phyloP scores from a whole-genome alignment of 2,888 invertebrate genomes.

The Cistogaster globosa region DNA sequence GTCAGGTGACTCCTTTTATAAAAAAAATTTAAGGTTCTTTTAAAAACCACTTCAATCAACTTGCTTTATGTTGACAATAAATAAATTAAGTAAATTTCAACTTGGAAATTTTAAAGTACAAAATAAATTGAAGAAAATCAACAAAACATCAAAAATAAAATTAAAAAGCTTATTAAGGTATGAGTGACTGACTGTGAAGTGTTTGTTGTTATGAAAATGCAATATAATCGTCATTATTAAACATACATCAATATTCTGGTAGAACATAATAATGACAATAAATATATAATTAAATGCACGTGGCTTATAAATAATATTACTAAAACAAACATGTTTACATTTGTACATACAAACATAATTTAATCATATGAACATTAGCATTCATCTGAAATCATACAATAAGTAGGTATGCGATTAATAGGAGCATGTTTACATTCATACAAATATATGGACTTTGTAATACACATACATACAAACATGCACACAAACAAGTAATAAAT shows the following conservation, averaged over 20 bases:
- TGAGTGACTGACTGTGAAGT: background rate
- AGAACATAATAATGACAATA: conserved; percentile 50
- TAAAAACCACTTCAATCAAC: no score
- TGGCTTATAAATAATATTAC: conserved; percentile 62
- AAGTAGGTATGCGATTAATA: conserved; percentile 1
- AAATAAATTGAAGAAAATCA: background rate
- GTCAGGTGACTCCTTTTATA: no score
- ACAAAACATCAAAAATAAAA: background rate
- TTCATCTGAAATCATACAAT: conserved; percentile 14
- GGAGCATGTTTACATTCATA: background rate
- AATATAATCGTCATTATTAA: conserved; percentile 51
- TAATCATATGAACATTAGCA: background rate
- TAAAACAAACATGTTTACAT: background rate
- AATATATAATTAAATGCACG: conserved; percentile 68
- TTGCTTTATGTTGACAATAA: no score
- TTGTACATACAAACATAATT: background rate
- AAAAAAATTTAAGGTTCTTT: no score
- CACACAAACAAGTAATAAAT: background rate
- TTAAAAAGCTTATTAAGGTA: background rate
- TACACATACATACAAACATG: background rate
- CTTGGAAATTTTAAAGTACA: conserved; percentile 52
- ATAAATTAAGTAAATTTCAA: no score
- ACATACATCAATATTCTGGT: conserved; percentile 45
- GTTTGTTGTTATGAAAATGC: conserved; percentile 7
- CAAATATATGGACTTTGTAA: conserved; percentile 13